Evolutionary conservation across 2,797 vertebrate genomes (phyloP), one percentile per base, ranked within the genome.

Genomic region (Erpetoichthys calabaricus): DNA sequence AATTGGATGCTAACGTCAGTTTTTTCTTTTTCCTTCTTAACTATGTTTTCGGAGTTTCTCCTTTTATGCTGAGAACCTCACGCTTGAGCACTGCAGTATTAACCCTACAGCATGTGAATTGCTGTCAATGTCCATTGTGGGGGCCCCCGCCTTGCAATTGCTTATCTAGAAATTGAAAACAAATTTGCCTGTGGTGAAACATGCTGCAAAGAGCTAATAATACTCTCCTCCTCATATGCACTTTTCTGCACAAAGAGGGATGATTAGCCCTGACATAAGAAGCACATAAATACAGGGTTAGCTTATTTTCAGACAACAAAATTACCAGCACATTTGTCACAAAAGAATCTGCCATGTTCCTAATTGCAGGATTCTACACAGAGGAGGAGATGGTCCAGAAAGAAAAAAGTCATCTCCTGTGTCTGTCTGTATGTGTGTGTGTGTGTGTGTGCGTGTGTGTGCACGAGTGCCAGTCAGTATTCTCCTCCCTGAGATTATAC

Each of bases 241-340:
- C 51, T 54, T 44, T 50, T 6, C 49, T 57, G 55, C 47, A 62
- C 52, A 56, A 59, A 62, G 55, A 44, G 51, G 44, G 49, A 49
- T 59, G 44, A 62, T 62, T 59, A 59, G 53, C 41, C 47, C 55
- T 7, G 9, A 58, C 56, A 57, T 45, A 45, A 55, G 53, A 50
- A 59, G 57, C 42, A 42, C 6, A 47, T 55, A 45, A 55, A 56
- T 45, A 51, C 4, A 45, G 51, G 45, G 49, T 57, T 42, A 54
- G 45, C 60, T 51, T 55, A 51, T 51, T 62, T 59, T 58, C 57
- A 44, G 57, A 51, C 61, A 56, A 59, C 61, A 59, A 55, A 59
- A 59, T 62, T 55, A 62, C 52, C 53, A 55, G 6, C 46, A 47
- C 42, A 53, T 51, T 62, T 56, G 45, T 10, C 10, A 51, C 41